A percentile compares a stretch with the other conserved stretches of the same genome.
phyloP scores from a whole-genome alignment of 2,113 vertebrate genomes.

The Polypterus bichir region DNA sequence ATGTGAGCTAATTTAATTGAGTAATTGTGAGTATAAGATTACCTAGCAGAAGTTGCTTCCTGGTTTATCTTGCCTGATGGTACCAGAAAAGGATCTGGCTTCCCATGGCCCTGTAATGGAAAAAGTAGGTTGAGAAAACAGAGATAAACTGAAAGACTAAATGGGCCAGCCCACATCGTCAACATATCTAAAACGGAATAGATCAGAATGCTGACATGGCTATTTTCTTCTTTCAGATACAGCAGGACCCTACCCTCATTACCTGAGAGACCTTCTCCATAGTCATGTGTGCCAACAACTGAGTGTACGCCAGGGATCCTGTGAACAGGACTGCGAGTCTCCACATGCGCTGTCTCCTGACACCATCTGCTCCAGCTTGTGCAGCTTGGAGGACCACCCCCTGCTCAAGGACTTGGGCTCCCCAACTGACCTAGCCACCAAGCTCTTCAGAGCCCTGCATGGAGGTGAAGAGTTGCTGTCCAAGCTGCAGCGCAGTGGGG shows the following conservation, averaged over 20 bases:
- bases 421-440: slow-evolving; percentile 69
- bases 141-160: too few species aligned
- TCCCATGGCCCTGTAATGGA: too few species aligned
- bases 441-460: slow-evolving; percentile 70
- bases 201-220: too few species aligned
- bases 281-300: slow-evolving; percentile 66
- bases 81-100: too few species aligned
- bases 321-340: slow-evolving; percentile 73
- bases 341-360: slow-evolving; percentile 79
- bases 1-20: too few species aligned
- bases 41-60: too few species aligned
- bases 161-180: too few species aligned
- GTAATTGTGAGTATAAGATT: too few species aligned
- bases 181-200: too few species aligned
- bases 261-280: slow-evolving; percentile 77
- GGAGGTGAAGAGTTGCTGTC: slow-evolving; percentile 65
- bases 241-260: slow-evolving; percentile 43
- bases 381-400: slow-evolving; percentile 80
- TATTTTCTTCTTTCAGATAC: slow-evolving; percentile 30
- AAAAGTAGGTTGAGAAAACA: too few species aligned
- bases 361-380: slow-evolving; percentile 87
- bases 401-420: slow-evolving; percentile 61
- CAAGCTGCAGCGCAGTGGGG: slow-evolving; percentile 59
- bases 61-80: too few species aligned
- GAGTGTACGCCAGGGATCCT: slow-evolving; percentile 51